Evolutionary conservation across 2,113 vertebrate genomes (phyloP).

Genomic region (Circaetus cinerascens): DNA sequence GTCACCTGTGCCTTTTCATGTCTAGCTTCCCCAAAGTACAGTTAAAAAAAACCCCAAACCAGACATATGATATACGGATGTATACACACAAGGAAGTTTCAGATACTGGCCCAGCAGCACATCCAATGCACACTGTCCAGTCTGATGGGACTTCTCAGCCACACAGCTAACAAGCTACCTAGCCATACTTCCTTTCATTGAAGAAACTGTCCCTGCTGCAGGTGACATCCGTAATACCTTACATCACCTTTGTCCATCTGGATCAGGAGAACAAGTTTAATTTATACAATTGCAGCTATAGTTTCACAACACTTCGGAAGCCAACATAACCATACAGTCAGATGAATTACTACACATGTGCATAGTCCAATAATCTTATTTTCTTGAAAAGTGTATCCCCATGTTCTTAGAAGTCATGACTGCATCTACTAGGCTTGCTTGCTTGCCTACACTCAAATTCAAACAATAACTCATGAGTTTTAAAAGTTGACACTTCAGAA

Average conservation of each 20-base stretch:
- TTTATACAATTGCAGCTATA: not conserved
- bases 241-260: not conserved
- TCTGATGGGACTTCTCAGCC: not conserved
- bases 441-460: not conserved
- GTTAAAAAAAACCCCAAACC: not conserved
- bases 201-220: not conserved
- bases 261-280: not conserved
- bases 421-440: not conserved
- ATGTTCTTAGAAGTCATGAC: not conserved
- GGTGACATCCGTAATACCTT: not conserved
- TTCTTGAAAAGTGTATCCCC: not conserved
- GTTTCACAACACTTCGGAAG: not conserved
- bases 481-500: not conserved
- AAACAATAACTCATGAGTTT: not conserved
- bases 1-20: not conserved
- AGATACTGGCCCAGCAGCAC: not conserved
- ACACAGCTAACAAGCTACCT: not conserved
- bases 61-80: accelerated
- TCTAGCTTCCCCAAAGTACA: not conserved
- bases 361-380: not conserved
- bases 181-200: not conserved
- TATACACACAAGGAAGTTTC: not conserved
- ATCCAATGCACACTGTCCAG: not conserved
- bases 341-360: not conserved
- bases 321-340: not conserved